Percentiles rank a stretch among this genome's conserved stretches.
Conservation (phyloP, 2,888 invertebrate genomes). For the Melanostoma scalare region DNA sequence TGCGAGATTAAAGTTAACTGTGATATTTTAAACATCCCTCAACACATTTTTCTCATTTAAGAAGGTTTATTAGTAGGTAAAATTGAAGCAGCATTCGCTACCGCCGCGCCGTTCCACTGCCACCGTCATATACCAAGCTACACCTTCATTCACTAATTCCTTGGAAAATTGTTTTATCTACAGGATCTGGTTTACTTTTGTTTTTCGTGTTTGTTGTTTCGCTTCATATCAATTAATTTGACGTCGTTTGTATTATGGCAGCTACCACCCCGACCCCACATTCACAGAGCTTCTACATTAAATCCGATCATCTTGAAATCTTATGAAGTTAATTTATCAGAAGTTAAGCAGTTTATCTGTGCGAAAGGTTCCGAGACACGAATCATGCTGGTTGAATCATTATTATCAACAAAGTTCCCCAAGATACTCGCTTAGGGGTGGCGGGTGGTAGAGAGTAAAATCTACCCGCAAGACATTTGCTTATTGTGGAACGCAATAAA, state of each 20-base stretch:
- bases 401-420: constrained; percentile 53
- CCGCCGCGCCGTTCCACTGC: too few species aligned
- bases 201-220: neutral
- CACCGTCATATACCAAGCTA: too few species aligned
- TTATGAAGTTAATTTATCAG: constrained; percentile 72
- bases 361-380: constrained; percentile 44
- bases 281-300: constrained; percentile 25
- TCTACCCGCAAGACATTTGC: constrained; percentile 18
- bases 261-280: neutral
- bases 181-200: neutral
- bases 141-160: too few species aligned
- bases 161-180: too few species aligned
- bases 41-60: too few species aligned
- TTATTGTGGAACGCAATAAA: constrained; percentile 41
- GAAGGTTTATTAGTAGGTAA: too few species aligned
- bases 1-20: too few species aligned
- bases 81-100: too few species aligned
- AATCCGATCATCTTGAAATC: constrained; percentile 69
- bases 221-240: constrained; percentile 44
- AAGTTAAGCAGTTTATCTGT: constrained; percentile 71
- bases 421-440: neutral
- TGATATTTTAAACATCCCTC: too few species aligned
- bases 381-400: constrained; percentile 23
- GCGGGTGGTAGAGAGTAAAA: neutral
- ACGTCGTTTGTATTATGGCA: constrained; percentile 47